Evolutionary conservation across 30 jellyfish, hydroid and myxozoan species (phyloP).

Genomic region (Chrysaora quinquecirrha): DNA sequence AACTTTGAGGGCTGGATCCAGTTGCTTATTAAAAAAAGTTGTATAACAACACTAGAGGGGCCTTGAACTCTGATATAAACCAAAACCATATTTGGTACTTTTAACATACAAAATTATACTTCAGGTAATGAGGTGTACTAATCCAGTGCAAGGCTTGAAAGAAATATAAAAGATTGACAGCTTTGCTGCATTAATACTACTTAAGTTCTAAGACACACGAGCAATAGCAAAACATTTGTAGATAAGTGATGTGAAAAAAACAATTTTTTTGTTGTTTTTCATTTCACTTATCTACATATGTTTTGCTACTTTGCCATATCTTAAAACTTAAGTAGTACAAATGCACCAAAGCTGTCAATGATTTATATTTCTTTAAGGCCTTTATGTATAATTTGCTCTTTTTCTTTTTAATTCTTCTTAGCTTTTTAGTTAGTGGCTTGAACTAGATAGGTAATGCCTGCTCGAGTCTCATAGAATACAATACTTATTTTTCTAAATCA

Average conservation of each 20-base stretch:
- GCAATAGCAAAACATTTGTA: background rate
- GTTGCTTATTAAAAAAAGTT: background rate
- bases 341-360: background rate
- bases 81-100: background rate
- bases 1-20: slow-evolving; percentile 1
- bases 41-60: background rate
- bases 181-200: background rate
- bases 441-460: background rate
- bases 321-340: background rate
- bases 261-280: background rate
- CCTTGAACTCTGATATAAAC: background rate
- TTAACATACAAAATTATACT: background rate
- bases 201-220: background rate
- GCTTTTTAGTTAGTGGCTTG: background rate
- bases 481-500: background rate
- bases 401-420: background rate
- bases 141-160: background rate
- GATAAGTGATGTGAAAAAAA: background rate
- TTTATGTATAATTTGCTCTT: background rate
- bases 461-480: background rate
- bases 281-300: background rate
- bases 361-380: background rate
- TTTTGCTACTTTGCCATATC: background rate
- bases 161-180: background rate
- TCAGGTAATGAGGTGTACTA: background rate